A percentile compares a stretch with the other conserved stretches of the same genome.
phyloP scores from a whole-genome alignment of 2,113 vertebrate genomes.

The Suricata suricatta region DNA sequence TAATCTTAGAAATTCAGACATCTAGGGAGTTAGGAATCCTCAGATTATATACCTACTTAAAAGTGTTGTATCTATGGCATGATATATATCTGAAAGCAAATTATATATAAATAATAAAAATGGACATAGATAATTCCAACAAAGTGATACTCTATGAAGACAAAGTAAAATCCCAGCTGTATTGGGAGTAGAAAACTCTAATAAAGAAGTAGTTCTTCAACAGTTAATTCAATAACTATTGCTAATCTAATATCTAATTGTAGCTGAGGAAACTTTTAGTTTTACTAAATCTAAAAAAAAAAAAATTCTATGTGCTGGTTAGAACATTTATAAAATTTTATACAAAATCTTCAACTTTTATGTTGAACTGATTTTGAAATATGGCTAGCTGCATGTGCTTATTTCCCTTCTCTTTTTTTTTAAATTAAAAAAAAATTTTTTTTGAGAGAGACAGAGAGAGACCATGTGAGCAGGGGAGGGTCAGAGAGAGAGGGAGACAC shows the following conservation, averaged over 20 bases:
- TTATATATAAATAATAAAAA: constrained; percentile 22
- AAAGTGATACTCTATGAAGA: background rate
- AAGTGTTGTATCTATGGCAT: background rate
- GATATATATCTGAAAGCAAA: background rate
- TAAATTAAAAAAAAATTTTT: no score
- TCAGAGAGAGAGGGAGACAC: no score
- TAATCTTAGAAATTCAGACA: background rate
- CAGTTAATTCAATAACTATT: background rate
- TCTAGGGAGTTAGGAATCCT: background rate
- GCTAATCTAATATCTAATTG: background rate
- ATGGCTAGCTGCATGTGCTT: background rate
- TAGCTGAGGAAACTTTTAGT: background rate
- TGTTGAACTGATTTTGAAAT: constrained; percentile 17
- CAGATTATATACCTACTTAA: background rate
- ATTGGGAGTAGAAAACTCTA: background rate
- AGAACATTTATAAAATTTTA: background rate
- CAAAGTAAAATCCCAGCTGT: background rate
- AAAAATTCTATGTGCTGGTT: background rate
- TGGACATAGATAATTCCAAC: background rate
- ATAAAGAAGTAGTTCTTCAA: constrained; percentile 20
- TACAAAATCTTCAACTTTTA: background rate
- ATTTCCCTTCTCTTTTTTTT: background rate
- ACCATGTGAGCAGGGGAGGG: no score
- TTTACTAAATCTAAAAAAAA: background rate
- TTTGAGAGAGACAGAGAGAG: no score